Base-by-base conservation (phyloP, 2,113 vertebrate species). In the Cardinalis cardinalis region DNA sequence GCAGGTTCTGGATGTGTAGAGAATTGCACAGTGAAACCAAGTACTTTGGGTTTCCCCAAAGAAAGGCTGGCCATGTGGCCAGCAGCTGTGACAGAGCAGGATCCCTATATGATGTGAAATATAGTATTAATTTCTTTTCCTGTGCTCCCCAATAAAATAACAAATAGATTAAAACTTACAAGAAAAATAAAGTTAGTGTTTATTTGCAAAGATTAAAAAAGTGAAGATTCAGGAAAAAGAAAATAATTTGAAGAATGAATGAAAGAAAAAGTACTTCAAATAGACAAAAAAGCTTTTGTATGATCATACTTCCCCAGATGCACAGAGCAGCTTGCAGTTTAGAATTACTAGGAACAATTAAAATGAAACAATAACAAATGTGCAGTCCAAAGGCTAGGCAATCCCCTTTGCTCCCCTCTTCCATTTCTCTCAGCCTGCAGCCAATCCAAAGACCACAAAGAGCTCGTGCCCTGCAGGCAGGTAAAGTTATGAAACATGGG, bases 81-180 rank as follows among this genome's bases (percentile, higher is more conserved):
- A 58, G 78, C 96, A 97, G 96, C 96, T 97, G 97, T 84, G 73
- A 88, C 68, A 29, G 49, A 58, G 23, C 8, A 36, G 32, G 25
- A 48, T 69, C 69, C 49, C 84, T 71, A 38, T 14, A 24, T 32
- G 75, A 92, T 60, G 87, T 78, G 69, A 87, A 90, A 94, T 95
- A 66, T 32, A 77, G 36, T 40, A 66, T 90, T 77, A 73, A 87
- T 84, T 72, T 19, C 52, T 43, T 51, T 82, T 63, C 66, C n/a
- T 34, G 26, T 60, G 28, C 43, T 87, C 31, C 26, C 23, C 46
- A 28, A 71, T 83, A 74, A 25, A 32, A 77, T 18, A 49, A 52
- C 18, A 81, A 73, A 16, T 44, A 81, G 40, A 38, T 26, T 55
- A 49, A 21, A 71, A 68, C 19, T 51, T 59, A 87, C 36, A 65